Percentiles rank a stretch among this genome's conserved stretches.
Evolutionary conservation across 1,140 invertebrate genomes (phyloP).

Genomic region (Cyphomyrmex costatus): DNA sequence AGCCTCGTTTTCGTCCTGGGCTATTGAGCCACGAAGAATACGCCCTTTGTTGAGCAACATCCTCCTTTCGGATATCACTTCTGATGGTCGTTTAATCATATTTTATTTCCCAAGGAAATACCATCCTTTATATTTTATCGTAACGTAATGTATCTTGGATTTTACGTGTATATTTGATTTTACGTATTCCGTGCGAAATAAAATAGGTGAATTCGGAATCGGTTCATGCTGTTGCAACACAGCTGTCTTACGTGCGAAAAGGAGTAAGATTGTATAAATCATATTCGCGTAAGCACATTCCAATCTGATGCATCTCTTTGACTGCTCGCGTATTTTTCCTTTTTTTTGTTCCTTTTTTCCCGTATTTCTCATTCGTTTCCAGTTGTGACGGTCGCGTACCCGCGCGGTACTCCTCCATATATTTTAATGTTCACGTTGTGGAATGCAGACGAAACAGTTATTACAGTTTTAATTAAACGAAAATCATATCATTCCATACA

Average conservation of each 20-base stretch:
- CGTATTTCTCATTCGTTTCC: conserved; percentile 32
- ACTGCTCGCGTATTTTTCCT: neutral
- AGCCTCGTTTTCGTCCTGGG: conserved; percentile 62
- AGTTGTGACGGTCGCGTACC: conserved; percentile 19
- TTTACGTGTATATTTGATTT: conserved; percentile 1
- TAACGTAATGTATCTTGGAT: conserved; percentile 21
- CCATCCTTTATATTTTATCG: conserved; percentile 37
- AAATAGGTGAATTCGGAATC: conserved; percentile 22
- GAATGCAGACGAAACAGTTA: conserved; percentile 79
- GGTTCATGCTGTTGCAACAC: neutral
- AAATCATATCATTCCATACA: conserved; percentile 80
- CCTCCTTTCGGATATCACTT: conserved; percentile 64
- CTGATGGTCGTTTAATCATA: conserved; percentile 61
- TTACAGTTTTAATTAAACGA: conserved; percentile 82
- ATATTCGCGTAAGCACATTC: conserved; percentile 21
- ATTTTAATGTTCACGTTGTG: conserved; percentile 71
- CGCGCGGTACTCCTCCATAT: conserved; percentile 66
- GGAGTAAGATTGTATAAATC: neutral
- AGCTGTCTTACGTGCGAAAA: neutral
- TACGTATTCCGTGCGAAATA: neutral
- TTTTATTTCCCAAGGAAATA: conserved; percentile 48
- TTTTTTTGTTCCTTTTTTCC: neutral
- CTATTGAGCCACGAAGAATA: conserved; percentile 57
- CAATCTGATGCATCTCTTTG: conserved; percentile 38
- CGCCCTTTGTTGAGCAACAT: conserved; percentile 58